Evolutionary conservation across 37 sponge, comb jelly and placozoan species (phyloP), one percentile per base, ranked within the genome.

Genomic region (Axinella damicornis): DNA sequence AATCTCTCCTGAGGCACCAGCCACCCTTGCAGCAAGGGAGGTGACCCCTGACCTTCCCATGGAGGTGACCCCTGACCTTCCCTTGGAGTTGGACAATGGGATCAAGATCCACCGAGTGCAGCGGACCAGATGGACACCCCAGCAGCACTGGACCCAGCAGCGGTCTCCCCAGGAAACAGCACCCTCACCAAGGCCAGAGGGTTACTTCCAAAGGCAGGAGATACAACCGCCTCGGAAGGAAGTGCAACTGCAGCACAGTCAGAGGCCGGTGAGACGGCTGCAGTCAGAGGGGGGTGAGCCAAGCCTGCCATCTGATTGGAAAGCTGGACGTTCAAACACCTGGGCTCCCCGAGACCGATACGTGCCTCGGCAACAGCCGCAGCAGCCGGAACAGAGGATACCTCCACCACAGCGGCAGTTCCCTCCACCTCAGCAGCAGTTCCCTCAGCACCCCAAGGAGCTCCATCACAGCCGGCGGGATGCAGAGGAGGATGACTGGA

Each of bases 81-180:
- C 46, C 46, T 12, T 12, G 46, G 46, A 46, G 46, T 9, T 46
- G 46, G 9, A 4, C 46, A 46, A 74, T 32, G 65, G 22, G 62
- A 54, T 82, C 62, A 89, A 89, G 53, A 83, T 89, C 34, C 77
- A 71, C 34, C 36, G 62, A 38, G 83, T 89, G 16, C 83, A 77
- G 59, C 67, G 57, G 22, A 82, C 78, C 17, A 69, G 83, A 24
- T 89, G 89, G 89, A 89, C 83, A 22, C 89, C 89, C 32, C 53
- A 77, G 33, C 65, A 41, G 6, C 24, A 18, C 77, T 57, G 2
- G 71, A 65, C 46, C 4, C 46, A 46, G 46, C 6, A 46, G 9
- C 9, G 46, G 22, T 22, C 75, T 17, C 18, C 79, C 71, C 6
- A 38, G 40, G 53, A 22, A 19, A 28, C 24, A 20, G 19, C 40